Evolutionary conservation across 2,113 vertebrate species (phyloP).

Genomic region (Camelus dromedarius): DNA sequence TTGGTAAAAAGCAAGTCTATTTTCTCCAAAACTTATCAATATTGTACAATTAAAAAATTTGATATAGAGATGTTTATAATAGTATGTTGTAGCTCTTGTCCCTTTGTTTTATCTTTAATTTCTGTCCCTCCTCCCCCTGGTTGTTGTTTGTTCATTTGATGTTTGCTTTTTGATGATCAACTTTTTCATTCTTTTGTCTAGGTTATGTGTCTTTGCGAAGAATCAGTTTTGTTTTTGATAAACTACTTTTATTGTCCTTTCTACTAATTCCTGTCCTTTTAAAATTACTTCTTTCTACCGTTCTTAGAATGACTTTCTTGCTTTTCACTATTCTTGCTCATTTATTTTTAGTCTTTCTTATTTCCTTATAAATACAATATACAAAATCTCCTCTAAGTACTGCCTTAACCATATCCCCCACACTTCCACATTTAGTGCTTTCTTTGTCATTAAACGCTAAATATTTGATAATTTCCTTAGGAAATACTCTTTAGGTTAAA

Average conservation of each 20-base stretch:
- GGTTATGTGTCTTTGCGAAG: not conserved
- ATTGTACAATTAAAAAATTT: not conserved
- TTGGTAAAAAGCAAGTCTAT: not conserved
- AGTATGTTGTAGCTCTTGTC: not conserved
- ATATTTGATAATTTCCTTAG: not conserved
- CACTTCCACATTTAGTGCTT: not conserved
- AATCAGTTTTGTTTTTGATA: not conserved
- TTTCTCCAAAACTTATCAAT: not conserved
- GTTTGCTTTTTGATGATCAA: not conserved
- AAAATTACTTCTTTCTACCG: not conserved
- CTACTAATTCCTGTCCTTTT: not conserved
- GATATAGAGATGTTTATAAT: not conserved
- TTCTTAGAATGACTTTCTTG: not conserved
- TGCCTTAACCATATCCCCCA: not conserved
- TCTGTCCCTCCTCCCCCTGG: not conserved
- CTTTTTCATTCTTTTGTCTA: not conserved
- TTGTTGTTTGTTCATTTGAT: not conserved
- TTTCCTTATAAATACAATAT: not conserved
- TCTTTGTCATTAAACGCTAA: not conserved
- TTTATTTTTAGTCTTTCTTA: not conserved
- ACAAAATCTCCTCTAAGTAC: not conserved
- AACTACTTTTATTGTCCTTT: not conserved
- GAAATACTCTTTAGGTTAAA: not conserved
- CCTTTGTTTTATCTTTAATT: not conserved
- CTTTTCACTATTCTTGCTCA: not conserved